Conservation (phyloP, 1,140 invertebrate genomes). For the Hylyphantes graminicola region DNA sequence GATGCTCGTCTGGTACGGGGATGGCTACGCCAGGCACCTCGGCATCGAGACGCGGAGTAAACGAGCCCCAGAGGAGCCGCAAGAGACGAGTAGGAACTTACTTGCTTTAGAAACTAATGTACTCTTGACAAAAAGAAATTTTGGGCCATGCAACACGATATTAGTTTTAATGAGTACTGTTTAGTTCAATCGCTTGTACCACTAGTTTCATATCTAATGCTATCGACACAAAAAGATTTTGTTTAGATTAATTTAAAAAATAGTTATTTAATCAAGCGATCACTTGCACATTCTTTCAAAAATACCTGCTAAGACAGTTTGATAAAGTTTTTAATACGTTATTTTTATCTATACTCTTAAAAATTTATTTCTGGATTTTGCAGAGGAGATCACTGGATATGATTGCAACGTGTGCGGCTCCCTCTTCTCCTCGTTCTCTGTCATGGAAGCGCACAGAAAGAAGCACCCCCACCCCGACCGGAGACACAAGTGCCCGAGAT, state of each 20-base stretch:
- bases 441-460: not conserved
- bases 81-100: not conserved
- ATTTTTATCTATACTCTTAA: not conserved
- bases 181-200: not conserved
- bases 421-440: not conserved
- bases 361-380: not conserved
- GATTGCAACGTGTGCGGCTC: not conserved
- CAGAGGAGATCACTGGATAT: not conserved
- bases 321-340: not conserved
- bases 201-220: not conserved
- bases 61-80: too few species aligned
- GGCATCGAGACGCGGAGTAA: not conserved
- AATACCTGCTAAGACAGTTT: not conserved
- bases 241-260: not conserved
- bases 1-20: conserved; percentile 71
- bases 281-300: not conserved
- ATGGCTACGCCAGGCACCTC: conserved; percentile 3
- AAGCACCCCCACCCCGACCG: conserved; percentile 7
- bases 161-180: not conserved
- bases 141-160: not conserved
- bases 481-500: not conserved
- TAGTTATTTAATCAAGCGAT: not conserved
- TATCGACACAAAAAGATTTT: not conserved
- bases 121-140: not conserved
- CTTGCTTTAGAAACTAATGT: not conserved